Base-by-base conservation (phyloP, 2,797 vertebrate species). In the Acomys russatus region DNA sequence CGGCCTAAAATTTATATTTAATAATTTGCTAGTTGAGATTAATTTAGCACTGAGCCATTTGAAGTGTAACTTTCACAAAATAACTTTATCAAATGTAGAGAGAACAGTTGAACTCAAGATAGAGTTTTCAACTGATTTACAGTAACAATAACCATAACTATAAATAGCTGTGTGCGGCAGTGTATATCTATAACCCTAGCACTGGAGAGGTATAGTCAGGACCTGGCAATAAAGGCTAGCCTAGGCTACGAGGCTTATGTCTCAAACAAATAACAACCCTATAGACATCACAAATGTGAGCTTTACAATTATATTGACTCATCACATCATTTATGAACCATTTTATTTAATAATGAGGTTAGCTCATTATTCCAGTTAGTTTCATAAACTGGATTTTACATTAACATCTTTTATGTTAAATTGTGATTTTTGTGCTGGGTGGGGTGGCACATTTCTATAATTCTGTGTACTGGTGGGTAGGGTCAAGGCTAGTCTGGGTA, bases 341-440 rank as follows among this genome's bases (percentile, higher is more conserved):
- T 83, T 96, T 92, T 85, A 86, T 80, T 95, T 56, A 59, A 17
- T 85, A 76, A 92, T 82, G 77, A 23, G 38, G 66, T 93, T 80
- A 96, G 74, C 51, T 68, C 64, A n/a, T 86, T 66, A 49, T 85
- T 68, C 4, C 28, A 94, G 17, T n/a, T 6, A 68, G 38, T 84
- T 73, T 61, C 7, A 88, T 64, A 59, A 95, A 90, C 63, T 94
- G 17, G 30, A 88, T 71, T 94, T 85, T 95, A 73, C 20, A 35
- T 90, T 78, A 90, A 91, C 30, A 25, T 63, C 14, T 64, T 97
- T 97, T 94, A 64, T 89, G 14, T 94, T 93, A 88, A 94, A 83
- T 83, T 93, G 9, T 38, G 73, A 15, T 56, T 71, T 71, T 30
- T 91, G 33, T 91, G 51, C 35, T 49, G 28, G 25, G 35, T 63